phyloP scores from a whole-genome alignment of 2,113 vertebrate genomes.

The Opisthocomus hoazin region DNA sequence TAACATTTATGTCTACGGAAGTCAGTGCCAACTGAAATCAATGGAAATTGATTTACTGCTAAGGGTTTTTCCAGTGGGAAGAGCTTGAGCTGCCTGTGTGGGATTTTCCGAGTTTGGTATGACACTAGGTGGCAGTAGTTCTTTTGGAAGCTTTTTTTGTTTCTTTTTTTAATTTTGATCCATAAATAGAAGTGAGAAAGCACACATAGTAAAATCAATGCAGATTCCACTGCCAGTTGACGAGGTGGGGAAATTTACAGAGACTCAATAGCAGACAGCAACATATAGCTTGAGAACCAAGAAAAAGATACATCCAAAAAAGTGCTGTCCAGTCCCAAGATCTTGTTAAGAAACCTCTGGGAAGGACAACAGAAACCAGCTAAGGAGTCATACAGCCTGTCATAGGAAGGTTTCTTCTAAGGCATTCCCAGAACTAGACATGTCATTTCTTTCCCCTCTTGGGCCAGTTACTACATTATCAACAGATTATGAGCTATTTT shows the following conservation, averaged over 20 bases:
- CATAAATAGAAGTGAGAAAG: neutral
- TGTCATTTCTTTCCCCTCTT: neutral
- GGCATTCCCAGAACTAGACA: neutral
- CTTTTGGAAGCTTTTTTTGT: neutral
- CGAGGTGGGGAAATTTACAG: neutral
- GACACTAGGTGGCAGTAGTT: constrained; percentile 51
- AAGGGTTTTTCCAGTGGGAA: neutral
- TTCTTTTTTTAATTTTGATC: neutral
- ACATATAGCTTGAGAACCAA: neutral
- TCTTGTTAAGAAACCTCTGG: neutral
- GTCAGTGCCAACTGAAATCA: neutral
- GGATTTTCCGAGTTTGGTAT: neutral
- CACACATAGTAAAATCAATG: neutral
- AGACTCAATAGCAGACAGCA: neutral
- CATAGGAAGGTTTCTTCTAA: neutral
- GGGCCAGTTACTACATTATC: neutral
- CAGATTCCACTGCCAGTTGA: neutral
- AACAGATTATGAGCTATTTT: neutral
- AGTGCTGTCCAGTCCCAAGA: neutral
- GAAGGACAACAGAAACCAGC: neutral
- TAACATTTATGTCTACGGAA: neutral
- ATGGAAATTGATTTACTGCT: neutral
- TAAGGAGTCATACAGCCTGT: neutral
- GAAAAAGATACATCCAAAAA: neutral
- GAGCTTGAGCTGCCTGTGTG: neutral